Percentiles rank a stretch among this genome's conserved stretches.
phyloP scores from a whole-genome alignment of 2,888 invertebrate species.

The Helobdella robusta region DNA sequence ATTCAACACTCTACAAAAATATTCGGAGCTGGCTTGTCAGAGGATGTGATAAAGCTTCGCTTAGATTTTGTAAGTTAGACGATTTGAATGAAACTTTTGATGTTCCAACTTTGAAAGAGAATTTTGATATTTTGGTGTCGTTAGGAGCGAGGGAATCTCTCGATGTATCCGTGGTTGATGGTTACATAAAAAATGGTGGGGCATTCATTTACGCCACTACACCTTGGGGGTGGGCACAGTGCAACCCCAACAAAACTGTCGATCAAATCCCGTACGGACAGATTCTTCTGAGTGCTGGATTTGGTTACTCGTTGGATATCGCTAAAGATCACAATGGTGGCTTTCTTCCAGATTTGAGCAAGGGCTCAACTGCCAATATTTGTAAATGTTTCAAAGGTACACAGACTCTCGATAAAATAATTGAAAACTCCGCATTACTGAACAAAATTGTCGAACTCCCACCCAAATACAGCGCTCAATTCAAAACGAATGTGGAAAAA shows the following conservation, averaged over 20 bases:
- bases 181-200: constrained; percentile 29
- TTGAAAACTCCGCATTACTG: not conserved
- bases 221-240: constrained; percentile 33
- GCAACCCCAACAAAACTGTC: constrained; percentile 20
- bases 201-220: constrained; percentile 29
- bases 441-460: constrained; percentile 14
- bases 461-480: not conserved
- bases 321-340: not conserved
- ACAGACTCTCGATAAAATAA: not conserved
- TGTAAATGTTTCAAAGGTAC: not conserved
- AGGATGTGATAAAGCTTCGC: not conserved
- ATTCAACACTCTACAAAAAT: constrained; percentile 21
- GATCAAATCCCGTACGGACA: constrained; percentile 29
- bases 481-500: not conserved
- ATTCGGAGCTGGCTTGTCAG: constrained; percentile 27
- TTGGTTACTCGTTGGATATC: constrained; percentile 2
- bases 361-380: constrained; percentile 11
- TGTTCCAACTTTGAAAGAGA: not conserved
- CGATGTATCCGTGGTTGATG: not conserved
- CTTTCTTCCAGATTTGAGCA: not conserved
- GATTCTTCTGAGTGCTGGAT: constrained; percentile 24
- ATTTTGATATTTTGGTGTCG: not conserved
- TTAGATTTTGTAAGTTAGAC: not conserved
- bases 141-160: constrained; percentile 4
- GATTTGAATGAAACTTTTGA: too few species aligned